Base-by-base conservation (phyloP, 1,140 invertebrate species). In the Himalopsyche phryganea region DNA sequence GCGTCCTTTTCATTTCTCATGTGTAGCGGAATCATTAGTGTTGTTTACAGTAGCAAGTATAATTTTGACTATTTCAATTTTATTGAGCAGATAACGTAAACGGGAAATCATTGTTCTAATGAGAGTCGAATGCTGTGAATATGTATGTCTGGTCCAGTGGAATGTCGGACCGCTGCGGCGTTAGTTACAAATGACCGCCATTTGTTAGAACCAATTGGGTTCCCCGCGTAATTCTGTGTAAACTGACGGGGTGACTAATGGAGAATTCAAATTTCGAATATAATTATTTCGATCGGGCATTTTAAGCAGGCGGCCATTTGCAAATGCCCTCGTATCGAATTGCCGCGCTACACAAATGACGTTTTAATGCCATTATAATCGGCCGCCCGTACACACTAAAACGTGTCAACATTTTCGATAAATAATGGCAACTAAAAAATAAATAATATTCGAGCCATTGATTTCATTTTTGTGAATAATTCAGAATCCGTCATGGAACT, bases 161-260 rank as follows among this genome's bases (percentile, higher is more conserved):
- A 49, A 23, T 9, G 19, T 14, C 11, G 2, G 20, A 18, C 47
- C 9, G 9, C 9, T n/a, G 23, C 19, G 13, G 32, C 23, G 47
- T 15, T 28, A 2, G 20, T 33, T 33, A 49, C 47, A 49, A 49
- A 49, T 28, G 47, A 49, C 23, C n/a, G 23, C 23, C 47, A 49
- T 49, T 49, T 49, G 47, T 49, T 35, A 49, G 47, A 2, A 49
- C 4, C 47, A 49, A 49, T 49, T 49, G 47, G 47, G 23, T 49
- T 49, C 32, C 14, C 23, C 20, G 47, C 32, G 47, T 35, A 49
- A 49, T 49, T 23, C 47, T 19, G 32, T 28, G 32, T 32, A 33
- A 49, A 49, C 47, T 15, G 47, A 32, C 47, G 15, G 20, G 13
- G 17, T 32, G 47, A 49, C 11, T 49, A 33, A 49, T 49, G 47